Evolutionary conservation across 2,888 invertebrate species (phyloP).

Genomic region (Acanthosepion pharaonis): DNA sequence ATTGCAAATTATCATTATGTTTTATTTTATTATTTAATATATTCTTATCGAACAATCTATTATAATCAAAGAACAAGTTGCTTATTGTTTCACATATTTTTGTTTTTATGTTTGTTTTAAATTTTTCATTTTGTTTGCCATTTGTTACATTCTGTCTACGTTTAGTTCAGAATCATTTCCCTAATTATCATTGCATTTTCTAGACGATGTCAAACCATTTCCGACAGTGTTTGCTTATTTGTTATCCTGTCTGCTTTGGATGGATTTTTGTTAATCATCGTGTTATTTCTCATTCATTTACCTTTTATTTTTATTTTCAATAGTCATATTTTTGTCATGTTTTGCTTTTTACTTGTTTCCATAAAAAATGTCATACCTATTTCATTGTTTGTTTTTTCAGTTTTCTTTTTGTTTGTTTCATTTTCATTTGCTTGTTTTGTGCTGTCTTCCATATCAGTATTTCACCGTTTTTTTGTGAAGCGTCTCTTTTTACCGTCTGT

Average conservation of each 20-base stretch:
- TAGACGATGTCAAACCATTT: not conserved
- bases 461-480: not conserved
- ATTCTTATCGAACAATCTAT: not conserved
- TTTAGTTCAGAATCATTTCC: too few relatives aligned
- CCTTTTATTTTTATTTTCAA: not conserved
- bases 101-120: not conserved
- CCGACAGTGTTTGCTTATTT: not conserved
- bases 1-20: too few relatives aligned
- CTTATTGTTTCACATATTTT: not conserved
- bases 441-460: not conserved
- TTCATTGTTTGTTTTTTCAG: too few relatives aligned
- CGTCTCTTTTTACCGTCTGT: not conserved
- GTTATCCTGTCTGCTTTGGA: not conserved
- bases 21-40: too few relatives aligned
- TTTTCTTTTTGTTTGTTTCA: not conserved
- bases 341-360: not conserved
- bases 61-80: not conserved
- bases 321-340: not conserved
- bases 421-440: not conserved
- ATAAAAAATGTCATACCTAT: too few relatives aligned
- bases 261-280: not conserved
- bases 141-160: too few relatives aligned
- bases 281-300: conserved; percentile 24
- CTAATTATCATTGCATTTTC: too few relatives aligned
- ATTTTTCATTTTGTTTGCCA: not conserved